Evolutionary conservation across 2,113 vertebrate species (phyloP).

Genomic region (Anarhynchus alexandrinus): DNA sequence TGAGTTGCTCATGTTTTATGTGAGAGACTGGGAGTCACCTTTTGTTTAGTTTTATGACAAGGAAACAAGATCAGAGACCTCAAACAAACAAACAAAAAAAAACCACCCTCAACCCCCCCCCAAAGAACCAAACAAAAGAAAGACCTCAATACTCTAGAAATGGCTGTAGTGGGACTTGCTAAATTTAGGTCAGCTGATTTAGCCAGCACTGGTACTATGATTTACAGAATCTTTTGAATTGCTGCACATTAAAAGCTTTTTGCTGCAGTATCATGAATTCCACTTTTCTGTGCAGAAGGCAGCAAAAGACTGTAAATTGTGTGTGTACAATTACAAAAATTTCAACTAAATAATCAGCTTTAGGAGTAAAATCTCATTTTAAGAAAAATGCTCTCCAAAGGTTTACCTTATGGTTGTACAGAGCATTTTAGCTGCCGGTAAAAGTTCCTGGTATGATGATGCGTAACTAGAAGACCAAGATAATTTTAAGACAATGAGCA

Average conservation of each 20-base stretch:
- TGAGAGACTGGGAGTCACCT: neutral
- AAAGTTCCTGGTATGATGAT: neutral
- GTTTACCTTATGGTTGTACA: neutral
- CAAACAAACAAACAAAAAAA: neutral
- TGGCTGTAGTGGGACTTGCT: neutral
- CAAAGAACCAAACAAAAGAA: too few species aligned
- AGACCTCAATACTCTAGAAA: neutral
- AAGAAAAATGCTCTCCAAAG: neutral
- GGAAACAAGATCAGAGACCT: neutral
- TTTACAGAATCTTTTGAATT: neutral
- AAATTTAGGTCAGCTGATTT: neutral
- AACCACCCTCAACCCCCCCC: too few species aligned
- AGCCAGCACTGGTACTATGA: neutral
- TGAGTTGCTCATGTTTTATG: neutral
- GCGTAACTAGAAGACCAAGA: neutral
- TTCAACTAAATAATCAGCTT: neutral
- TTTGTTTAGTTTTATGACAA: neutral
- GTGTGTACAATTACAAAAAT: neutral
- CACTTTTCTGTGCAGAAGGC: neutral
- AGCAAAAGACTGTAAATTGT: neutral
- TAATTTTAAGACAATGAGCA: neutral
- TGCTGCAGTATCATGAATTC: neutral
- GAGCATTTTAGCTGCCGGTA: neutral
- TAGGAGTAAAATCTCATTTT: neutral
- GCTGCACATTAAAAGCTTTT: neutral